These are phyloP conservation scores for Odontesthes bonariensis DNA, from an alignment of 2,113 vertebrate species.

Conservation along the genomic window DNA sequence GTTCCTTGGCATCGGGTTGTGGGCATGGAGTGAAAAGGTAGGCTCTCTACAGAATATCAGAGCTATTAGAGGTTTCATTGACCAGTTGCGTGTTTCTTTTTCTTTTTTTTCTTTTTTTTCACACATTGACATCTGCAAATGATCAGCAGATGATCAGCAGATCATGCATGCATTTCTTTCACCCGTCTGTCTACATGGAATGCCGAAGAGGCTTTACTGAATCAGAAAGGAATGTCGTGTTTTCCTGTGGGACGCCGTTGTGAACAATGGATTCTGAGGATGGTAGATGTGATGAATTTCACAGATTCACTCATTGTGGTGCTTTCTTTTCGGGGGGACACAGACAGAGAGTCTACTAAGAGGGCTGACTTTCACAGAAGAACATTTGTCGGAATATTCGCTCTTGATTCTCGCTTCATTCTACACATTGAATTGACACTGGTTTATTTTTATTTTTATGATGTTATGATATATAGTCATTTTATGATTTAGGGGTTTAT, in stretches of 20 bases:
- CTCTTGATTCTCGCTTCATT: not conserved
- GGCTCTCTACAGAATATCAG: not conserved
- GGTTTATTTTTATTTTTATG: not conserved
- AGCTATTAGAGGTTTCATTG: not conserved
- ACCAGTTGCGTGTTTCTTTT: not conserved
- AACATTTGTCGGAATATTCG: not conserved
- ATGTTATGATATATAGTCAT: no score
- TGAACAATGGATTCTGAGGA: slow-evolving; percentile 54
- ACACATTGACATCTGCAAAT: not conserved
- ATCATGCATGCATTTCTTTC: not conserved
- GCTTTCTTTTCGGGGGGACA: not conserved
- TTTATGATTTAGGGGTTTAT: no score
- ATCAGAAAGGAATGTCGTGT: slow-evolving; percentile 61
- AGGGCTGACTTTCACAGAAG: slow-evolving; percentile 12
- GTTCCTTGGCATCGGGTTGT: slow-evolving; percentile 76
- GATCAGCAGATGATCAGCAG: slow-evolving; percentile 4
- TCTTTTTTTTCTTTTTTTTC: not conserved
- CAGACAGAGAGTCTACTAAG: not conserved
- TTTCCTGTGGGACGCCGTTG: slow-evolving; percentile 54
- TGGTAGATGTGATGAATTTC: slow-evolving; percentile 37
- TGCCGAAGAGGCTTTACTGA: slow-evolving; percentile 43
- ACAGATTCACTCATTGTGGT: slow-evolving; percentile 49
- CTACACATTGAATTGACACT: no score
- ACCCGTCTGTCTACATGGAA: slow-evolving; percentile 9
- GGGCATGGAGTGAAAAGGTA: slow-evolving; percentile 81